Evolutionary conservation across 2,113 vertebrate species (phyloP).

Genomic region (Phylloscopus trochiloides): DNA sequence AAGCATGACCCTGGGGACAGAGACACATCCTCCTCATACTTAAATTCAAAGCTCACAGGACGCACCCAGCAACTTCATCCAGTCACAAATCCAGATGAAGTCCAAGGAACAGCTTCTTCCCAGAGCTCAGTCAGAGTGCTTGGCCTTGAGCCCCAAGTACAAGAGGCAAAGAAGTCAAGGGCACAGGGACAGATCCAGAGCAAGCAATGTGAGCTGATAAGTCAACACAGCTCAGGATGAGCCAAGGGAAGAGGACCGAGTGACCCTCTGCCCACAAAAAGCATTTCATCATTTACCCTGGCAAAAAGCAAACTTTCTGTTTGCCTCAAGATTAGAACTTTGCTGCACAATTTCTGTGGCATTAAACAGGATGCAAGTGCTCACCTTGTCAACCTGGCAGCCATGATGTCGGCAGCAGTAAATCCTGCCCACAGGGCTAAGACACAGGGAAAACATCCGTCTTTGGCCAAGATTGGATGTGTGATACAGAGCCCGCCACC

Average conservation of each 20-base stretch:
- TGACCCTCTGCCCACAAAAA: not conserved
- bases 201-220: accelerated
- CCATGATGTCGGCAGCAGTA: not conserved
- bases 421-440: not conserved
- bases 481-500: not conserved
- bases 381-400: not conserved
- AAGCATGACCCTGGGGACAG: not conserved
- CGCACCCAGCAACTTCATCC: not conserved
- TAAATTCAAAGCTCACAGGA: not conserved
- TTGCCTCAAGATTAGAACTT: not conserved
- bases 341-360: accelerated
- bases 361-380: not conserved
- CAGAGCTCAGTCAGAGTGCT: not conserved
- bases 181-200: not conserved
- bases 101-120: not conserved
- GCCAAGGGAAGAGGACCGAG: not conserved
- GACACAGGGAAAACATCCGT: not conserved
- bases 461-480: accelerated
- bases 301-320: not conserved
- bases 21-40: not conserved
- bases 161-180: not conserved
- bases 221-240: not conserved
- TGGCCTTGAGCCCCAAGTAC: not conserved
- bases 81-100: not conserved
- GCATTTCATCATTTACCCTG: not conserved